Conservation (phyloP, 2,797 vertebrate genomes). For the Parauchenoglanis ngamensis region DNA sequence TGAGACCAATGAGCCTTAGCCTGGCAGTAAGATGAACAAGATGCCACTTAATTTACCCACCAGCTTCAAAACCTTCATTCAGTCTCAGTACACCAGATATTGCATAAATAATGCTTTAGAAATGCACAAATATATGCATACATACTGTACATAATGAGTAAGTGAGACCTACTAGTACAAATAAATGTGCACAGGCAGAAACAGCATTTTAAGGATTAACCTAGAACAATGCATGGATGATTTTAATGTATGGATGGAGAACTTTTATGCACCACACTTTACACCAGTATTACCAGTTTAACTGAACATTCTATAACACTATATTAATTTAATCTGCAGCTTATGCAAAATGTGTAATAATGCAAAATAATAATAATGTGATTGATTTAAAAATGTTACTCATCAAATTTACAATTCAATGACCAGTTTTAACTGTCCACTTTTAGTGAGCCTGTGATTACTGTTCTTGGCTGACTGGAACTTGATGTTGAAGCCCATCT, state of each 20-base stretch:
- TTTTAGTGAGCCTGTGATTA: not conserved
- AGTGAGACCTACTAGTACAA: not conserved
- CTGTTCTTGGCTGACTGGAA: not conserved
- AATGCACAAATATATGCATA: not conserved
- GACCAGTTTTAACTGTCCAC: not conserved
- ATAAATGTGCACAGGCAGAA: not conserved
- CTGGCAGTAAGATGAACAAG: constrained; percentile 30
- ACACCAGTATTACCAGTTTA: not conserved
- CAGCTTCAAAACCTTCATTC: constrained; percentile 18
- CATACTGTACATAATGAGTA: not conserved
- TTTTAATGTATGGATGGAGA: not conserved
- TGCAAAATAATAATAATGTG: not conserved
- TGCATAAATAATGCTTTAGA: not conserved
- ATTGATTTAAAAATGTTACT: not conserved
- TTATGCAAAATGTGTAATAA: not conserved
- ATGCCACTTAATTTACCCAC: constrained; percentile 43
- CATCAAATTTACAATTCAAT: not conserved
- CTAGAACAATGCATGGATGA: not conserved
- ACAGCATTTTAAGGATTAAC: not conserved
- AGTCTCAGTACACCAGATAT: constrained; percentile 42
- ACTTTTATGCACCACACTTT: not conserved
- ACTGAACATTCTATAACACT: not conserved
- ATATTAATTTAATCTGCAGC: not conserved
- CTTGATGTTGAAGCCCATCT: not conserved
- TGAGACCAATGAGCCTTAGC: constrained; percentile 51